These are phyloP conservation scores for Ceratina japonica DNA, from an alignment of 1,140 invertebrate genomes.

Conservation along the genomic window DNA sequence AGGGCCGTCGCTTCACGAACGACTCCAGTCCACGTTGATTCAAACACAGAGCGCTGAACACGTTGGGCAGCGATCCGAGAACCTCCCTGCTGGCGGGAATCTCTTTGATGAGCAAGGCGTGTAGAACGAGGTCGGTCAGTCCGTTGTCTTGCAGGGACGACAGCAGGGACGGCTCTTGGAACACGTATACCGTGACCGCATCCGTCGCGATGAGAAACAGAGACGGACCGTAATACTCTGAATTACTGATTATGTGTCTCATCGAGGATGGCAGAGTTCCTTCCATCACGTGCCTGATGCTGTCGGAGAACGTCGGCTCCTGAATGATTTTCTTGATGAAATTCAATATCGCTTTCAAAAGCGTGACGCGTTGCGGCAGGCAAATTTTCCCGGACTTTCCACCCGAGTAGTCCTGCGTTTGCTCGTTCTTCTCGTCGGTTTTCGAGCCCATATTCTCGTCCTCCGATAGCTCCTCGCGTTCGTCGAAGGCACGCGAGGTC, in stretches of 20 bases:
- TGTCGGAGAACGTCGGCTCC: conserved; percentile 89
- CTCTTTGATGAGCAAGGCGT: conserved; percentile 93
- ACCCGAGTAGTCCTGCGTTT: conserved; percentile 64
- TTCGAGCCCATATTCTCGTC: conserved; percentile 72
- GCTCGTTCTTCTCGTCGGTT: conserved; percentile 65
- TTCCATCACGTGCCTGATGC: conserved; percentile 95
- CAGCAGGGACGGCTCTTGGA: conserved; percentile 94
- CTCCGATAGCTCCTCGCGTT: conserved; percentile 75
- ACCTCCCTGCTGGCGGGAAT: conserved; percentile 94
- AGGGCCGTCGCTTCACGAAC: conserved; percentile 91
- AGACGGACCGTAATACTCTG: conserved; percentile 95
- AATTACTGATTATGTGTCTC: conserved; percentile 95
- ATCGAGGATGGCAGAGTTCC: conserved; percentile 90
- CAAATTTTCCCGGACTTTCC: conserved; percentile 81
- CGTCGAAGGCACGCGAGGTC: conserved; percentile 60
- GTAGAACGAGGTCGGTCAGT: conserved; percentile 93
- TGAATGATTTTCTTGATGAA: conserved; percentile 94
- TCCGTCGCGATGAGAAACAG: conserved; percentile 94
- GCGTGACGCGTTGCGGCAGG: conserved; percentile 90
- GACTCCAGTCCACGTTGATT: conserved; percentile 90
- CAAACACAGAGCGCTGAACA: conserved; percentile 94
- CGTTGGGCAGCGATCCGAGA: conserved; percentile 92
- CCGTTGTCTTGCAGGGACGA: conserved; percentile 93
- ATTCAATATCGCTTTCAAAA: conserved; percentile 94
- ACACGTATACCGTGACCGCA: conserved; percentile 95